Conservation (phyloP, 1,140 invertebrate genomes). For the Leptoteleia sp. region DNA sequence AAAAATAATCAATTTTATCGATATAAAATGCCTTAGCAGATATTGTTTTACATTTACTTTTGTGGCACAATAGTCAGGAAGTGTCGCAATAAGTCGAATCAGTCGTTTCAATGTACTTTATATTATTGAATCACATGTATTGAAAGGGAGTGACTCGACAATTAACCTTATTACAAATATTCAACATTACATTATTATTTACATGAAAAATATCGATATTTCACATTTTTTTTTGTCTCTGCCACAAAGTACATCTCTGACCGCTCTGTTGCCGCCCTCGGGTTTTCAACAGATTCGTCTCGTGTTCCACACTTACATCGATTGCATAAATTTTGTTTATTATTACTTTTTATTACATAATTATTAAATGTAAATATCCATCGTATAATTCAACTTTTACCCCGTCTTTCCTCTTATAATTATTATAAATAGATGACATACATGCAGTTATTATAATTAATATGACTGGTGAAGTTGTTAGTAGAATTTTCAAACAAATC, state of each 20-base stretch:
- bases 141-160: constrained; percentile 46
- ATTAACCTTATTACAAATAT: constrained; percentile 50
- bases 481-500: too few relatives aligned
- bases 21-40: constrained; percentile 29
- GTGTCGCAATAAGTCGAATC: constrained; percentile 44
- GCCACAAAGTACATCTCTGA: constrained; percentile 79
- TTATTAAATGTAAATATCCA: constrained; percentile 15
- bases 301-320: constrained; percentile 66
- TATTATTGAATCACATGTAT: constrained; percentile 11
- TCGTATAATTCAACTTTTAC: constrained; percentile 22
- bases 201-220: constrained; percentile 63
- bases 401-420: constrained; percentile 18
- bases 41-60: constrained; percentile 35
- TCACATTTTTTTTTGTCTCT: constrained; percentile 64
- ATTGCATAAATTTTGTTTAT: constrained; percentile 20
- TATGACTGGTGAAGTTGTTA: too few relatives aligned
- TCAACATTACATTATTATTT: constrained; percentile 49
- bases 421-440: constrained; percentile 1
- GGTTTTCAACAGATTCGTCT: constrained; percentile 71
- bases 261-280: constrained; percentile 76
- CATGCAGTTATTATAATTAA: too few relatives aligned
- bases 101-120: constrained; percentile 31
- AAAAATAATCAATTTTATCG: constrained; percentile 23
- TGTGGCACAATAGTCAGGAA: constrained; percentile 63
- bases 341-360: constrained; percentile 7